A percentile compares a stretch with the other conserved stretches of the same genome.
These are phyloP conservation scores for Drosophila mettleri DNA, from an alignment of 2,888 invertebrate species.

Conservation along the genomic window DNA sequence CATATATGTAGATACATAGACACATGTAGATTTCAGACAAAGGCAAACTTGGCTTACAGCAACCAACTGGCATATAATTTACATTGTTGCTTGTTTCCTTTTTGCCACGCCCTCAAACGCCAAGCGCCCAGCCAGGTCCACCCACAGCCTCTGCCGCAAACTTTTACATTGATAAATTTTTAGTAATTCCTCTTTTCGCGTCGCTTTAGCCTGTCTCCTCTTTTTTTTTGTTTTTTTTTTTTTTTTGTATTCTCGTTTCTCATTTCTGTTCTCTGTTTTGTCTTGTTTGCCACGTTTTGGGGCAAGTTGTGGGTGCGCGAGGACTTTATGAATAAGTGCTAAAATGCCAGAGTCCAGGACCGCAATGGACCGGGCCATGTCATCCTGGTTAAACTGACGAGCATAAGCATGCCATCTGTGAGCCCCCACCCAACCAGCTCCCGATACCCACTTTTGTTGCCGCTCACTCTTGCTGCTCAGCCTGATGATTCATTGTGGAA, in stretches of 20 bases:
- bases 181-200: constrained; percentile 72
- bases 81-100: constrained; percentile 76
- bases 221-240: background rate
- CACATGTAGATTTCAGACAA: constrained; percentile 38
- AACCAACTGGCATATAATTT: constrained; percentile 78
- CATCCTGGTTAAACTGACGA: constrained; percentile 85
- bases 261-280: constrained; percentile 6
- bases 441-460: constrained; percentile 14
- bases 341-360: constrained; percentile 82
- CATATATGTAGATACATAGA: constrained; percentile 1
- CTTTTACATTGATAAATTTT: constrained; percentile 78
- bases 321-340: constrained; percentile 82
- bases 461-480: constrained; percentile 41
- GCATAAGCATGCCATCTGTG: constrained; percentile 58
- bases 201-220: constrained; percentile 27
- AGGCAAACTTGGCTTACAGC: constrained; percentile 43
- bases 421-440: background rate
- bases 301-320: constrained; percentile 61
- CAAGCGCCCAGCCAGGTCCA: background rate
- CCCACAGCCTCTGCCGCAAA: constrained; percentile 41
- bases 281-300: constrained; percentile 65
- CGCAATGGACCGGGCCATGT: constrained; percentile 84
- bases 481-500: constrained; percentile 75
- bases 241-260: background rate
- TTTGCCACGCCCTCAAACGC: constrained; percentile 18